phyloP scores from a whole-genome alignment of 2,888 invertebrate genomes.

The Eucera pruinosa region DNA sequence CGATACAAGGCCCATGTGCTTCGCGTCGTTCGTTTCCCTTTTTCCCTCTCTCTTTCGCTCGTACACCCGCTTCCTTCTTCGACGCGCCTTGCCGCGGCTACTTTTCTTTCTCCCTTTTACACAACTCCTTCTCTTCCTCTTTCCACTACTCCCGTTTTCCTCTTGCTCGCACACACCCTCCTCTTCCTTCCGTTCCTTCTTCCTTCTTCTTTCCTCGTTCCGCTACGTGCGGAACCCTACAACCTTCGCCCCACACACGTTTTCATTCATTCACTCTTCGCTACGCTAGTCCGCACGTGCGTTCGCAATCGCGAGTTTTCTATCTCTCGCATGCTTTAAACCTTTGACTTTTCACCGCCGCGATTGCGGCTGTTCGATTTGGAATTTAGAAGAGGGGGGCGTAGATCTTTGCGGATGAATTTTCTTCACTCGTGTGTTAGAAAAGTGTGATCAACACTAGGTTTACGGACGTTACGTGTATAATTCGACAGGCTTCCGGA shows the following conservation, averaged over 20 bases:
- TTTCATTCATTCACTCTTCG: constrained; percentile 66
- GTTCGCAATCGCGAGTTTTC: constrained; percentile 27
- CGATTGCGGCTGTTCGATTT: no score
- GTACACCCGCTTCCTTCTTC: constrained; percentile 3
- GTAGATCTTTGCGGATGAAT: no score
- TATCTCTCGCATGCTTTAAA: no score
- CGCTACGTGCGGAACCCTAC: constrained; percentile 47
- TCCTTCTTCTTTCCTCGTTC: constrained; percentile 35
- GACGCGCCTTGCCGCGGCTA: no score
- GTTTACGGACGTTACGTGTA: no score
- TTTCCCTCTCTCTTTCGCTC: constrained; percentile 29
- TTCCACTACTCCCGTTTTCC: constrained; percentile 41
- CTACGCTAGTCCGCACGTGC: constrained; percentile 40
- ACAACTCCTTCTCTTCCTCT: constrained; percentile 5
- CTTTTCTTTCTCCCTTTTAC: constrained; percentile 6
- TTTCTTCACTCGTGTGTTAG: no score
- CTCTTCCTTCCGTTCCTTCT: constrained; percentile 44
- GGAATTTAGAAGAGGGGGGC: no score
- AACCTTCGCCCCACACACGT: constrained; percentile 57
- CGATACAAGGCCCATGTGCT: constrained; percentile 77
- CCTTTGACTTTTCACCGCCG: no score
- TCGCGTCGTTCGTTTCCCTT: constrained; percentile 57
- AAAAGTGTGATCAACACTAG: no score
- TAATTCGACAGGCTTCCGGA: no score
- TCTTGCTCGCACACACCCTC: constrained; percentile 23